Evolutionary conservation across 2,888 invertebrate species (phyloP).

Genomic region (Tortrix viridana): DNA sequence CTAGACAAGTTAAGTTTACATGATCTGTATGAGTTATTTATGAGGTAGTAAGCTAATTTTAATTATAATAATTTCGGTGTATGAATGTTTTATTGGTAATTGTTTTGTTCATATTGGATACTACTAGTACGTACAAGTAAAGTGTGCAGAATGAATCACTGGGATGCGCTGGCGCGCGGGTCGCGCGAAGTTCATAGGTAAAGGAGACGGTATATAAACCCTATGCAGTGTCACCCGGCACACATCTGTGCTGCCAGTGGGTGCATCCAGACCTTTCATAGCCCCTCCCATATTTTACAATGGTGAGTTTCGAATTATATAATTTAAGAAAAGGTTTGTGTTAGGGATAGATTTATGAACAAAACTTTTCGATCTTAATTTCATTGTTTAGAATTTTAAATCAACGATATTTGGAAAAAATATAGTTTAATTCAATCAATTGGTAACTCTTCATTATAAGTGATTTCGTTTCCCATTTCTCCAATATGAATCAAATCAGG

Average conservation of each 20-base stretch:
- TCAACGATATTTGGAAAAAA: too few species aligned
- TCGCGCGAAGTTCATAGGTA: slow-evolving; percentile 82
- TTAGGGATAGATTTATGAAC: neutral
- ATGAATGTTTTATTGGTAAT: slow-evolving; percentile 8
- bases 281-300: slow-evolving; percentile 48
- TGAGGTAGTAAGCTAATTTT: too few species aligned
- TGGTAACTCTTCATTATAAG: too few species aligned
- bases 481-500: too few species aligned
- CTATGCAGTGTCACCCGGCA: slow-evolving; percentile 74
- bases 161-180: slow-evolving; percentile 68
- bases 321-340: neutral
- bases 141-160: slow-evolving; percentile 55
- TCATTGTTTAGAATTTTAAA: too few species aligned
- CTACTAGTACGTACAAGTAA: neutral
- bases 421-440: too few species aligned
- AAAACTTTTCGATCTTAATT: neutral
- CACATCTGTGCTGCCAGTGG: slow-evolving; percentile 68
- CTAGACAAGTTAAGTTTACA: too few species aligned
- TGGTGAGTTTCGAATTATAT: slow-evolving; percentile 53
- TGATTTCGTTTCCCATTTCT: too few species aligned
- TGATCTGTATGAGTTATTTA: too few species aligned
- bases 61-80: slow-evolving; percentile 7
- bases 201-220: slow-evolving; percentile 78
- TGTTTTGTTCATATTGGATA: slow-evolving; percentile 4
- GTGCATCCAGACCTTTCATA: slow-evolving; percentile 61